These are phyloP conservation scores for Salticus scenicus DNA, from an alignment of 2,888 invertebrate species.

Conservation along the genomic window DNA sequence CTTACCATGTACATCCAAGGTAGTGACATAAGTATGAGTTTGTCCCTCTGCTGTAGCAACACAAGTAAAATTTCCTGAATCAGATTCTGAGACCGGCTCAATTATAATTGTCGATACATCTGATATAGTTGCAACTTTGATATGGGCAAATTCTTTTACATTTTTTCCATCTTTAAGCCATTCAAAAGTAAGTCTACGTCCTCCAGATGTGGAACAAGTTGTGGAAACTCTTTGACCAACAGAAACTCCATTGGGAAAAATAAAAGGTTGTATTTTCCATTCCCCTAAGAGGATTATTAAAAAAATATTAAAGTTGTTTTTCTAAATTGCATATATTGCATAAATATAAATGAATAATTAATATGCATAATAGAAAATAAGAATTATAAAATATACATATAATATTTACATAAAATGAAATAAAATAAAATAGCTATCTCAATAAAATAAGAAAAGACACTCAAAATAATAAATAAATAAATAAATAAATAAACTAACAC, in stretches of 20 bases:
- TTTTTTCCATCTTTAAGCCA: conserved; percentile 55
- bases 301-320: no score
- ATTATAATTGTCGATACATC: conserved; percentile 51
- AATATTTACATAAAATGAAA: no score
- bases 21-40: conserved; percentile 22
- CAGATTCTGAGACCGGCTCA: conserved; percentile 34
- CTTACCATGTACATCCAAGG: conserved; percentile 37
- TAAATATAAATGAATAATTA: no score
- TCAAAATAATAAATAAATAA: no score
- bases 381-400: no score
- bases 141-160: conserved; percentile 1
- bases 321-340: no score
- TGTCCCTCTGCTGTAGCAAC: conserved; percentile 37
- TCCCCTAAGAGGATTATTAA: no score
- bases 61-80: conserved; percentile 59
- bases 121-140: conserved; percentile 29
- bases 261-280: conserved; percentile 58
- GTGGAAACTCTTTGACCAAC: conserved; percentile 45
- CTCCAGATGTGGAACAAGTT: conserved; percentile 42
- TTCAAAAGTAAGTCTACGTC: conserved; percentile 27
- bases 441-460: no score
- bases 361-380: no score
- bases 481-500: no score
- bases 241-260: conserved; percentile 11
- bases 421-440: no score